phyloP scores from a whole-genome alignment of 2,113 vertebrate genomes.

The Neolamprologus hecqui region DNA sequence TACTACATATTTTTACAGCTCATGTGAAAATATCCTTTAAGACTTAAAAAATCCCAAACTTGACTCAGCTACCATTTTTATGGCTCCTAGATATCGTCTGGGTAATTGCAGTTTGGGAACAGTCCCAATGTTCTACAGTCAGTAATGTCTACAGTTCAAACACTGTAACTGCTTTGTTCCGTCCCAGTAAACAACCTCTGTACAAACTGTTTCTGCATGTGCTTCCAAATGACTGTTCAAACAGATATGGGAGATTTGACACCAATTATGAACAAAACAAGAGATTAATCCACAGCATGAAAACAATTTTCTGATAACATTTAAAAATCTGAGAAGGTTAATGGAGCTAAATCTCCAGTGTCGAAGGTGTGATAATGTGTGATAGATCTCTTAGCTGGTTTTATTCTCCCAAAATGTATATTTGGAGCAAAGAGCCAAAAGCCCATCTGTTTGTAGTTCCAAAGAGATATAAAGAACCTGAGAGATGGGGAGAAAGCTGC shows the following conservation, averaged over 20 bases:
- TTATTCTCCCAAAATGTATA: slow-evolving; percentile 4
- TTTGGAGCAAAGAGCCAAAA: slow-evolving; percentile 1
- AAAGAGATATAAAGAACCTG: neutral
- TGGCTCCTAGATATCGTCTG: neutral
- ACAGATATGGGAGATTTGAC: slow-evolving; percentile 26
- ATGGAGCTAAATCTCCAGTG: slow-evolving; percentile 8
- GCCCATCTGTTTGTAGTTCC: slow-evolving; percentile 14
- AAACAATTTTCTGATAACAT: slow-evolving; percentile 36
- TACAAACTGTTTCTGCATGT: neutral
- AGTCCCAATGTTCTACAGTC: neutral
- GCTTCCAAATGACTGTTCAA: slow-evolving; percentile 52
- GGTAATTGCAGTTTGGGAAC: neutral
- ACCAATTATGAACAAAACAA: slow-evolving; percentile 34
- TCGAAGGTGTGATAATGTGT: neutral
- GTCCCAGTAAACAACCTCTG: slow-evolving; percentile 16
- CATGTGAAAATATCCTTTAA: neutral
- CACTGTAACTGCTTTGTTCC: slow-evolving; percentile 3
- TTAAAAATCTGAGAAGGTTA: slow-evolving; percentile 27
- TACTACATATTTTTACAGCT: neutral
- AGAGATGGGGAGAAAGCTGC: neutral
- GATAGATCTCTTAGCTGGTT: neutral
- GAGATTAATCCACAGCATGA: slow-evolving; percentile 25
- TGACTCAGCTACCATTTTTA: neutral
- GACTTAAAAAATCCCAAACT: neutral
- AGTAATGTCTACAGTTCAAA: slow-evolving; percentile 2